phyloP scores from a whole-genome alignment of 2,113 vertebrate genomes.

The Amphiprion percula region DNA sequence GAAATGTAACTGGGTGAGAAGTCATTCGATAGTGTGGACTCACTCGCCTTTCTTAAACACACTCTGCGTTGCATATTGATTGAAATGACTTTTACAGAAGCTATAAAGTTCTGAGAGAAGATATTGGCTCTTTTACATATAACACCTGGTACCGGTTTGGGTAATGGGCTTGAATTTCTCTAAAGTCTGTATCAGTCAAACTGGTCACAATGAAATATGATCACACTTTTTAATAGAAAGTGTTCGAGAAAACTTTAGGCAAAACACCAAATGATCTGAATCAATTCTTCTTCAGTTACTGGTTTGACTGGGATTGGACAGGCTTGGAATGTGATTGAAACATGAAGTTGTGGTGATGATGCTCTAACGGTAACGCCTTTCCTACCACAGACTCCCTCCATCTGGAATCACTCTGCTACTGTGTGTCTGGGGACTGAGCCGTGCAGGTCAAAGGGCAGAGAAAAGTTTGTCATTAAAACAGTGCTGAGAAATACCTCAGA shows the following conservation, averaged over 20 bases:
- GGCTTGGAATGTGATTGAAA: slow-evolving; percentile 30
- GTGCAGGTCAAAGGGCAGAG: slow-evolving; percentile 76
- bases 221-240: slow-evolving; percentile 6
- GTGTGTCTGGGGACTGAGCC: slow-evolving; percentile 70
- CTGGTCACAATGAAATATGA: slow-evolving; percentile 24
- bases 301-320: slow-evolving; percentile 28
- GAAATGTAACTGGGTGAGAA: slow-evolving; percentile 64
- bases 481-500: slow-evolving; percentile 64
- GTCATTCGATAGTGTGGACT: slow-evolving; percentile 64
- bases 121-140: slow-evolving; percentile 23
- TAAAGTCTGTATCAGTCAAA: slow-evolving; percentile 27
- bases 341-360: slow-evolving; percentile 43
- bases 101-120: slow-evolving; percentile 36
- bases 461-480: slow-evolving; percentile 79
- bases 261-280: slow-evolving; percentile 14
- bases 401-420: slow-evolving; percentile 82
- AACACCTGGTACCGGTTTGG: slow-evolving; percentile 63
- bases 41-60: slow-evolving; percentile 31
- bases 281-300: background rate
- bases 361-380: slow-evolving; percentile 43
- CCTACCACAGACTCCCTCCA: slow-evolving; percentile 65
- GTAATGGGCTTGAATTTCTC: slow-evolving; percentile 37
- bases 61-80: slow-evolving; percentile 54
- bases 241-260: slow-evolving; percentile 17
- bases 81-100: slow-evolving; percentile 66